A percentile compares a stretch with the other conserved stretches of the same genome.
phyloP scores from a whole-genome alignment of 2,888 invertebrate genomes.

The Eilema griseolum region DNA sequence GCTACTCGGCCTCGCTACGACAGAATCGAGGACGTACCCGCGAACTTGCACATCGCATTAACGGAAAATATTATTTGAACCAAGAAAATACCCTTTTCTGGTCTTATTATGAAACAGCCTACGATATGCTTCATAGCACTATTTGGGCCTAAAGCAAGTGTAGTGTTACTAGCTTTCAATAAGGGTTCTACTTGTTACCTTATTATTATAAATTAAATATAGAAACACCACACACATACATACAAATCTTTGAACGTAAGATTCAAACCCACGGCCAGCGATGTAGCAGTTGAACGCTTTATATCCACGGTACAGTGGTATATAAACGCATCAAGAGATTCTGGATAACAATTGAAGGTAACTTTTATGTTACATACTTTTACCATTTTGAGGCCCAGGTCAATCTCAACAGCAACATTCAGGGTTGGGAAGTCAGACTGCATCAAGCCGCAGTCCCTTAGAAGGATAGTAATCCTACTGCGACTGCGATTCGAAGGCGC shows the following conservation, averaged over 20 bases:
- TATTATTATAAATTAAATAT: no score
- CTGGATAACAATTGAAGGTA: constrained; percentile 9
- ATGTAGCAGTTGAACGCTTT: no score
- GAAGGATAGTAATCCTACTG: background rate
- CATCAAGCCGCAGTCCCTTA: no score
- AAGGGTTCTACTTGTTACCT: background rate
- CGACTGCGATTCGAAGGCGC: no score
- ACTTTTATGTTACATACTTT: no score
- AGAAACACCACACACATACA: no score
- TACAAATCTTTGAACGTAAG: background rate
- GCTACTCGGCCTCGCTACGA: constrained; percentile 72
- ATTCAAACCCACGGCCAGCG: no score
- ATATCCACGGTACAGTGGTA: no score
- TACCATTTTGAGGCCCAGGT: no score
- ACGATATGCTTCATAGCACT: background rate
- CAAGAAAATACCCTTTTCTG: constrained; percentile 66
- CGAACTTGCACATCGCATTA: constrained; percentile 74
- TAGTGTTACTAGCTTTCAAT: background rate
- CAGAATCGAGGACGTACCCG: constrained; percentile 70
- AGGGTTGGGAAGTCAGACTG: no score
- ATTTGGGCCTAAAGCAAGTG: background rate
- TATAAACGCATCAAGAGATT: constrained; percentile 48
- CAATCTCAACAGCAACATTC: no score
- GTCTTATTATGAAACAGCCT: constrained; percentile 41
- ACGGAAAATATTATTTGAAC: constrained; percentile 66